Evolutionary conservation across 2,797 vertebrate species (phyloP).

Genomic region (Perodicticus potto): DNA sequence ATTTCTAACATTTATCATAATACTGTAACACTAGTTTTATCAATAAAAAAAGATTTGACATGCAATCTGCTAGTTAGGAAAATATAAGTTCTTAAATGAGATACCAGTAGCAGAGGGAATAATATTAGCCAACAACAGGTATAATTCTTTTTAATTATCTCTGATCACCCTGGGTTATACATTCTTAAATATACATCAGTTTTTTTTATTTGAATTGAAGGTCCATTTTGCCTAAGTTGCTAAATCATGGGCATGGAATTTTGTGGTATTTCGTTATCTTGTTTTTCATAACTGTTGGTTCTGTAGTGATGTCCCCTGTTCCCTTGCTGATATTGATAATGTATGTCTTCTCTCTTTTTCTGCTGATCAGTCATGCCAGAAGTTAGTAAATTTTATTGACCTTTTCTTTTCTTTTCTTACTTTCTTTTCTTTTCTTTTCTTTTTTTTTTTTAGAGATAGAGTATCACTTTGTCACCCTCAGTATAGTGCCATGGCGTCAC

Average conservation of each 20-base stretch:
- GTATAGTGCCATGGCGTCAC: no score
- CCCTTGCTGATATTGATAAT: slow-evolving; percentile 19
- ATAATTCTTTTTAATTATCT: slow-evolving; percentile 44
- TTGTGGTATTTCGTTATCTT: not conserved
- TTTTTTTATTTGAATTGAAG: not conserved
- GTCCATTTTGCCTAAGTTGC: not conserved
- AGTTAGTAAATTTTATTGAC: not conserved
- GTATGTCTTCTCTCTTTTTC: not conserved
- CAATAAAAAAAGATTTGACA: not conserved
- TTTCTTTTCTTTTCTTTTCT: no score
- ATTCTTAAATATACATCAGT: not conserved
- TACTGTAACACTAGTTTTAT: not conserved
- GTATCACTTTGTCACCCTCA: no score
- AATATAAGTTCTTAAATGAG: slow-evolving; percentile 35
- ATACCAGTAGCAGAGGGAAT: not conserved
- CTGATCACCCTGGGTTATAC: not conserved
- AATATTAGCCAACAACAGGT: not conserved
- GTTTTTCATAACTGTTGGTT: not conserved
- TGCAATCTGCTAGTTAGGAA: not conserved
- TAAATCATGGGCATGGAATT: not conserved
- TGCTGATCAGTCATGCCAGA: not conserved
- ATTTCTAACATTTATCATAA: not conserved
- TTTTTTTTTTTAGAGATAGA: no score
- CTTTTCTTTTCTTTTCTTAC: not conserved
- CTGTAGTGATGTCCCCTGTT: not conserved